Percentiles rank a stretch among this genome's conserved stretches.
These are phyloP conservation scores for Frankliniella intonsa DNA, from an alignment of 2,888 invertebrate species.

Conservation along the genomic window DNA sequence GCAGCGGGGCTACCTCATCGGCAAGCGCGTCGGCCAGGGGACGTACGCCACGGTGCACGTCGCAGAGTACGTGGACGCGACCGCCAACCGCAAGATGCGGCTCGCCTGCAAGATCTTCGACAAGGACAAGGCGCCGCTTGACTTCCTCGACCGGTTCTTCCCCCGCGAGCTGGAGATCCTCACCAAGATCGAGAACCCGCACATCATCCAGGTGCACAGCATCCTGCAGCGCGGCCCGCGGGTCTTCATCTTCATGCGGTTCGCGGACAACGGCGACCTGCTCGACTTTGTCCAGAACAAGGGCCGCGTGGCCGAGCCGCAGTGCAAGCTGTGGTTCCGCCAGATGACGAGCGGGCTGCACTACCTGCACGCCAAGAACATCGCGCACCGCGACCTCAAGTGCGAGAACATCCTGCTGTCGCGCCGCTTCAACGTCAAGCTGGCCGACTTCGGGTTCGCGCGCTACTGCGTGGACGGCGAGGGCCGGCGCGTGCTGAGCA, in stretches of 20 bases:
- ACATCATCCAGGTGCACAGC: conserved; percentile 85
- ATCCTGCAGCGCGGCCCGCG: conserved; percentile 75
- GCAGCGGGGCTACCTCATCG: conserved; percentile 69
- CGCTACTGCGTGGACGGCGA: conserved; percentile 69
- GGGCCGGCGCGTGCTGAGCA: conserved; percentile 72
- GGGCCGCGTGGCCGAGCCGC: conserved; percentile 72
- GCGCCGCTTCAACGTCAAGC: conserved; percentile 79
- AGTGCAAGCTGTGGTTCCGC: conserved; percentile 76
- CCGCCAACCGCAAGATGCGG: conserved; percentile 63
- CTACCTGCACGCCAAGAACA: conserved; percentile 77
- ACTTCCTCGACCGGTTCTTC: conserved; percentile 88
- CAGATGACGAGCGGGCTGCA: conserved; percentile 80
- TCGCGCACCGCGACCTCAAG: conserved; percentile 88
- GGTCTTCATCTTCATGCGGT: conserved; percentile 87
- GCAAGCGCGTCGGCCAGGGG: conserved; percentile 85
- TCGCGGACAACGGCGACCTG: conserved; percentile 85
- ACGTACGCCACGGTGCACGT: conserved; percentile 87
- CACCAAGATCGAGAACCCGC: conserved; percentile 82
- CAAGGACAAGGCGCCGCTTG: conserved; percentile 78
- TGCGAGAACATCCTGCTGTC: conserved; percentile 86
- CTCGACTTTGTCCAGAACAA: conserved; percentile 75
- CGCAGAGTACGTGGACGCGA: conserved; percentile 72
- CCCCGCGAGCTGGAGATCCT: conserved; percentile 88
- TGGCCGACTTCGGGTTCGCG: conserved; percentile 93
- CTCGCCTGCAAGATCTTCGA: conserved; percentile 89